phyloP scores from a whole-genome alignment of 2,113 vertebrate genomes.

The Hemibagrus wyckioides region DNA sequence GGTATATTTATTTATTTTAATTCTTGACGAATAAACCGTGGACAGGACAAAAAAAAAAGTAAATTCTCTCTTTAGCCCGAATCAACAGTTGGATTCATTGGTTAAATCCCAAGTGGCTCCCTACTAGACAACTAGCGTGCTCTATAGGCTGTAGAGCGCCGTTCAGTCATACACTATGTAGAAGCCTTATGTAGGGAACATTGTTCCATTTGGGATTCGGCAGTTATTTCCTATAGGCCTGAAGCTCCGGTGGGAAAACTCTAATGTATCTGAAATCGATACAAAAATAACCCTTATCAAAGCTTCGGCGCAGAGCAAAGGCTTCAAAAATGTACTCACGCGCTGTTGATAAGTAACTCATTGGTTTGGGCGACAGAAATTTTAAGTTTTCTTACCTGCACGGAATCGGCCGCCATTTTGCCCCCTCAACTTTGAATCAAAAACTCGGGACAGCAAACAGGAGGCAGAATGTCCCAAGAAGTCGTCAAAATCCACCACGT shows the following conservation, averaged over 20 bases:
- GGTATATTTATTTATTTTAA: not conserved
- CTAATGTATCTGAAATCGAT: not conserved
- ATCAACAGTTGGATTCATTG: constrained; percentile 61
- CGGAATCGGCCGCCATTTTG: constrained; percentile 66
- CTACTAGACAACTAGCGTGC: not conserved
- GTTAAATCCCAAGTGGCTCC: constrained; percentile 52
- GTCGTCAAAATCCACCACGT: constrained; percentile 26
- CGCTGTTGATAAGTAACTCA: not conserved
- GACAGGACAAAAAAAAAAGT: not conserved
- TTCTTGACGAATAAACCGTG: not conserved
- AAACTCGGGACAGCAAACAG: constrained; percentile 56
- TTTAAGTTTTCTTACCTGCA: constrained; percentile 62
- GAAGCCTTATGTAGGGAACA: not conserved
- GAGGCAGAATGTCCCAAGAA: constrained; percentile 41
- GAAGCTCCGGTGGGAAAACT: constrained; percentile 6
- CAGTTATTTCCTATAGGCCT: constrained; percentile 37
- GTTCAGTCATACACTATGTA: not conserved
- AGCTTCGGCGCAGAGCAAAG: not conserved
- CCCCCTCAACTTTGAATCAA: constrained; percentile 62
- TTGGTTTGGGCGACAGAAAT: not conserved
- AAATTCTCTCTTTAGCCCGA: not conserved
- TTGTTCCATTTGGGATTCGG: constrained; percentile 1
- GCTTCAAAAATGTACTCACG: not conserved
- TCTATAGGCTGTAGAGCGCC: constrained; percentile 6
- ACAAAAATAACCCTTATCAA: not conserved